A percentile compares a stretch with the other conserved stretches of the same genome.
These are phyloP conservation scores for Pyralis farinalis DNA, from an alignment of 2,888 invertebrate species.

Conservation along the genomic window DNA sequence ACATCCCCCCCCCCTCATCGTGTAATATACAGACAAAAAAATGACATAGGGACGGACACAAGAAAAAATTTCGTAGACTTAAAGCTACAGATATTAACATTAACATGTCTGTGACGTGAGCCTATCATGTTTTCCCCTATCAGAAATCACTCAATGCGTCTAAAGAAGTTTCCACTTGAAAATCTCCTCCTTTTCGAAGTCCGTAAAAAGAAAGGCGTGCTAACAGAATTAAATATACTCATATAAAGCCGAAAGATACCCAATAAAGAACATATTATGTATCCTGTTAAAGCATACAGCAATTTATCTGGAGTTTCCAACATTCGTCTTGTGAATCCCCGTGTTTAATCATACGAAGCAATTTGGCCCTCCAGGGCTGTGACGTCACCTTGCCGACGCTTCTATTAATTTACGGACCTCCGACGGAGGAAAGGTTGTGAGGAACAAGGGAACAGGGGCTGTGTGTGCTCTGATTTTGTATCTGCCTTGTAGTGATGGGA, in stretches of 20 bases:
- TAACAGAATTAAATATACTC: conserved; percentile 8
- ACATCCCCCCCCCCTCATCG: too few species aligned
- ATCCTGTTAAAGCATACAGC: conserved; percentile 14
- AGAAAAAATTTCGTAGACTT: too few species aligned
- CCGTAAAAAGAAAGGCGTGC: too few species aligned
- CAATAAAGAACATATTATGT: conserved; percentile 17
- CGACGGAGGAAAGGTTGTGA: conserved; percentile 7
- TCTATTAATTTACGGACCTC: conserved; percentile 19
- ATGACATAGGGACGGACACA: too few species aligned
- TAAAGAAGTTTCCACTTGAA: too few species aligned
- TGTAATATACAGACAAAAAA: too few species aligned
- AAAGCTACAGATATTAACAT: too few species aligned
- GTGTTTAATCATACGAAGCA: conserved; percentile 39
- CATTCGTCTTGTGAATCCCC: conserved; percentile 37
- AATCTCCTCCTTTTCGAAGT: too few species aligned
- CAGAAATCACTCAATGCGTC: too few species aligned
- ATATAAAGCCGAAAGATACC: too few species aligned
- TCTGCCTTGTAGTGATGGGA: conserved; percentile 3
- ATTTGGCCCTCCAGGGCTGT: conserved; percentile 25
- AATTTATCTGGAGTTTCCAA: conserved; percentile 27
- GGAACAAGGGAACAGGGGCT: neutral
- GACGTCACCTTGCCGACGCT: conserved; percentile 21
- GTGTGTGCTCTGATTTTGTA: conserved; percentile 7
- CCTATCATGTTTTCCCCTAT: too few species aligned
- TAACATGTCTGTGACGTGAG: too few species aligned